These are phyloP conservation scores for Leptinotarsa rubiginosa DNA, from an alignment of 2,888 invertebrate genomes.

Conservation along the genomic window DNA sequence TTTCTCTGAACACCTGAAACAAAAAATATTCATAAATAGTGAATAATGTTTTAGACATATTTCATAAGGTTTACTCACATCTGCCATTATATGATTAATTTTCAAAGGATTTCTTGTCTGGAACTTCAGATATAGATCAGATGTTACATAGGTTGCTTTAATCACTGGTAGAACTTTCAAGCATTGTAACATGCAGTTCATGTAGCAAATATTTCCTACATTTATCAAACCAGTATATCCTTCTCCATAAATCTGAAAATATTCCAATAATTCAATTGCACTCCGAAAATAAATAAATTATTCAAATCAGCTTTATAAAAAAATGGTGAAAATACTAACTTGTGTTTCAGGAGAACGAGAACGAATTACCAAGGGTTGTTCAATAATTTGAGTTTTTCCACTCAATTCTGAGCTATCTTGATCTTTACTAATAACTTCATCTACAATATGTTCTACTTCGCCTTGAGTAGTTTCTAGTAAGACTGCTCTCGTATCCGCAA, in stretches of 20 bases:
- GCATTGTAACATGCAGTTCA: conserved; percentile 96
- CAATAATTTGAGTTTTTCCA: conserved; percentile 3
- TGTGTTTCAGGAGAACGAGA: neutral
- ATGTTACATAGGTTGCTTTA: conserved; percentile 78
- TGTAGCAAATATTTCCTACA: conserved; percentile 95
- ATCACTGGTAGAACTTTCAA: conserved; percentile 85
- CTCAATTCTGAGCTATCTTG: conserved; percentile 5
- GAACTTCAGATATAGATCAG: conserved; percentile 75
- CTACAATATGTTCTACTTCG: conserved; percentile 29
- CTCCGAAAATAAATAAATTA: no score
- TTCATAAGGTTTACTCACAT: conserved; percentile 29
- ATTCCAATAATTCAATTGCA: neutral
- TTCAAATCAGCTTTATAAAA: neutral
- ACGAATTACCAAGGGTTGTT: conserved; percentile 32
- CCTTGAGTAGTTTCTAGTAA: conserved; percentile 43
- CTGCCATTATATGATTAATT: conserved; percentile 53
- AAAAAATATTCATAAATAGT: neutral
- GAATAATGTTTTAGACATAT: conserved; percentile 31
- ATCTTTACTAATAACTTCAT: conserved; percentile 31
- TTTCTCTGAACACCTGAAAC: conserved; percentile 42
- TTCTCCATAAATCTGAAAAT: conserved; percentile 68
- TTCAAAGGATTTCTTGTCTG: conserved; percentile 60
- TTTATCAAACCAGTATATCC: conserved; percentile 91
- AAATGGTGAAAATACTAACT: neutral
- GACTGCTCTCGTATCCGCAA: conserved; percentile 35